These are phyloP conservation scores for Chiridota heheva DNA, from an alignment of 35 echinoderm and acorn worm genomes.

Conservation along the genomic window DNA sequence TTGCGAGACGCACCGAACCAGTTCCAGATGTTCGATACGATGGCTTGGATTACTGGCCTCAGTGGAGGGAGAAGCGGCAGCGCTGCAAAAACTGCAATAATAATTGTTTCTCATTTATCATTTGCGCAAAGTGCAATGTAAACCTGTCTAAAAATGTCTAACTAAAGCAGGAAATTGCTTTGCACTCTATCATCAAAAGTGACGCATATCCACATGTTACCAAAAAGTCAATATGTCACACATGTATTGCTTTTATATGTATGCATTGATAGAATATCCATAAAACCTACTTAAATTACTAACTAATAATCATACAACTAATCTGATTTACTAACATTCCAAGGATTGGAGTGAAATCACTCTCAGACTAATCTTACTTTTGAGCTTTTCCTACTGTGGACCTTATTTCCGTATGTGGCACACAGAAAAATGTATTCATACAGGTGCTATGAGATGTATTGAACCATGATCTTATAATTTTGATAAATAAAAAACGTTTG, in stretches of 20 bases:
- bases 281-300: background rate
- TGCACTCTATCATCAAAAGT: background rate
- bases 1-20: background rate
- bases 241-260: too few species aligned
- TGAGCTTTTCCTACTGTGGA: too few species aligned
- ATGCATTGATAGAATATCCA: slow-evolving; percentile 1
- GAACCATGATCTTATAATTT: background rate
- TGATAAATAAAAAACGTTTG: background rate
- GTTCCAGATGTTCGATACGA: background rate
- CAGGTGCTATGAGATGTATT: slow-evolving; percentile 2
- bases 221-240: too few species aligned
- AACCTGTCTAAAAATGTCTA: background rate
- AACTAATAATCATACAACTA: background rate
- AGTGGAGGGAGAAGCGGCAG: background rate
- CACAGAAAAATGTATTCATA: too few species aligned
- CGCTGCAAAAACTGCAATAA: background rate
- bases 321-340: background rate
- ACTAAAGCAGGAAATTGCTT: background rate
- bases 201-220: too few species aligned
- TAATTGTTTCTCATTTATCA: background rate
- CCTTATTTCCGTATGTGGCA: too few species aligned
- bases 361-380: too few species aligned
- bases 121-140: background rate
- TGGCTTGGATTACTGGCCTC: background rate
- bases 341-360: background rate